Evolutionary conservation across 2,113 vertebrate species (phyloP).

Genomic region (Pipra filicauda): DNA sequence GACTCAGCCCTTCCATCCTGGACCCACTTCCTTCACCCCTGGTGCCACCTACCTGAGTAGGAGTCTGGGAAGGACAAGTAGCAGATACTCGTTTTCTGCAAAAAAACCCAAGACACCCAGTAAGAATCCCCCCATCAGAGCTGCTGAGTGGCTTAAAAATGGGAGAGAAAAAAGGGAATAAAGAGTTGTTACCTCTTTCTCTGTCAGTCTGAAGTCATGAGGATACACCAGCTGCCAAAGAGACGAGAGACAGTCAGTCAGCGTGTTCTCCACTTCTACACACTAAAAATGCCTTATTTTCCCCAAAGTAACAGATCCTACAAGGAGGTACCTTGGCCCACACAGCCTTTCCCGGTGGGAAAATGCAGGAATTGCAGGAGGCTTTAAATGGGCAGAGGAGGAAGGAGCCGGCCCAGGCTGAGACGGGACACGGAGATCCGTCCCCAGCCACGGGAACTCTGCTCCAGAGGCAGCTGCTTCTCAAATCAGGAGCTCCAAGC

Average conservation of each 20-base stretch:
- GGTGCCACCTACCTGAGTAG: constrained; percentile 83
- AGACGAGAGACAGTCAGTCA: not conserved
- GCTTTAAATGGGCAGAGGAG: not conserved
- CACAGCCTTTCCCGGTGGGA: not conserved
- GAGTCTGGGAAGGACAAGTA: constrained; percentile 97
- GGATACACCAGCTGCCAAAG: constrained; percentile 87
- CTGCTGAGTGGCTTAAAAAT: not conserved
- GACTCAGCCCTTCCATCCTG: not conserved
- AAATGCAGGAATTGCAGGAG: not conserved
- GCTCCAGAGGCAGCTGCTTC: not conserved
- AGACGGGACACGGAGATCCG: not conserved
- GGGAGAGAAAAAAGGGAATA: rapidly evolving
- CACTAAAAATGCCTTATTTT: rapidly evolving
- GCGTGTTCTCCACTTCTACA: too few species aligned
- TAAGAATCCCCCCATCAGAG: not conserved
- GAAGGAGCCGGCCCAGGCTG: rapidly evolving
- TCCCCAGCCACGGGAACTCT: too few species aligned
- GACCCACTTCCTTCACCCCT: not conserved
- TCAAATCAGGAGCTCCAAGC: not conserved
- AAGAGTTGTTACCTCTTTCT: constrained; percentile 86
- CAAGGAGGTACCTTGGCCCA: rapidly evolving
- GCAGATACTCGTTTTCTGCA: constrained; percentile 94
- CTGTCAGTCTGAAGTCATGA: constrained; percentile 84
- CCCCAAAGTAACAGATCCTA: not conserved
- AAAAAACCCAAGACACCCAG: not conserved